phyloP scores from a whole-genome alignment of 2,797 vertebrate genomes.

The Hydrolagus colliei region DNA sequence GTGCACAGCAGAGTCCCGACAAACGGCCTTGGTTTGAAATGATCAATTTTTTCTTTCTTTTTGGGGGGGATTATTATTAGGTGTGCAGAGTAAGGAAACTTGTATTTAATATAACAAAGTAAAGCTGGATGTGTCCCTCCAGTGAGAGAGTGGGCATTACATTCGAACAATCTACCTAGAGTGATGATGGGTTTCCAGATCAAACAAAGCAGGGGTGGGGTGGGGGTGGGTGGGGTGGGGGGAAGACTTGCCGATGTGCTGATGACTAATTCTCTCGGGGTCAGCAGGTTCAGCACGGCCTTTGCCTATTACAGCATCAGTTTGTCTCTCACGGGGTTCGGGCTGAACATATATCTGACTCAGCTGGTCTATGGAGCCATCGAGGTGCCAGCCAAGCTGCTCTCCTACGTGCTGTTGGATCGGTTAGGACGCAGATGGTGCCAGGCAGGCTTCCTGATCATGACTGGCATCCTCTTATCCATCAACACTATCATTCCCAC shows the following conservation, averaged over 20 bases:
- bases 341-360: slow-evolving; percentile 69
- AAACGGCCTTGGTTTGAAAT: too few relatives aligned
- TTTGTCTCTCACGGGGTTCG: slow-evolving; percentile 72
- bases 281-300: slow-evolving; percentile 72
- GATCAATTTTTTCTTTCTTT: too few relatives aligned
- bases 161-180: too few relatives aligned
- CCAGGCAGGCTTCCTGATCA: slow-evolving; percentile 51
- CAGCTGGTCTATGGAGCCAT: slow-evolving; percentile 69
- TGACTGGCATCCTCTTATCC: slow-evolving; percentile 50
- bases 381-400: slow-evolving; percentile 74
- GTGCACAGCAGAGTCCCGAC: too few relatives aligned
- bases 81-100: too few relatives aligned
- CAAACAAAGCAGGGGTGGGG: neutral
- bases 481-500: slow-evolving; percentile 56
- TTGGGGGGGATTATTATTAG: too few relatives aligned
- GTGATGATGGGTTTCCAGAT: neutral
- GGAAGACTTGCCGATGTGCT: fast-evolving
- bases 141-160: neutral
- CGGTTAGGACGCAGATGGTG: slow-evolving; percentile 59
- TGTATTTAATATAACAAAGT: too few relatives aligned
- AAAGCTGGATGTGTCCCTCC: too few relatives aligned
- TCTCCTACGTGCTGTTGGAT: slow-evolving; percentile 61
- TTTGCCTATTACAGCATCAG: slow-evolving; percentile 73
- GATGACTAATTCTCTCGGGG: neutral
- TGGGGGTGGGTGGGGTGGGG: neutral